Base-by-base conservation (phyloP, 2,888 invertebrate genomes). In the Sclerodermus sp. region DNA sequence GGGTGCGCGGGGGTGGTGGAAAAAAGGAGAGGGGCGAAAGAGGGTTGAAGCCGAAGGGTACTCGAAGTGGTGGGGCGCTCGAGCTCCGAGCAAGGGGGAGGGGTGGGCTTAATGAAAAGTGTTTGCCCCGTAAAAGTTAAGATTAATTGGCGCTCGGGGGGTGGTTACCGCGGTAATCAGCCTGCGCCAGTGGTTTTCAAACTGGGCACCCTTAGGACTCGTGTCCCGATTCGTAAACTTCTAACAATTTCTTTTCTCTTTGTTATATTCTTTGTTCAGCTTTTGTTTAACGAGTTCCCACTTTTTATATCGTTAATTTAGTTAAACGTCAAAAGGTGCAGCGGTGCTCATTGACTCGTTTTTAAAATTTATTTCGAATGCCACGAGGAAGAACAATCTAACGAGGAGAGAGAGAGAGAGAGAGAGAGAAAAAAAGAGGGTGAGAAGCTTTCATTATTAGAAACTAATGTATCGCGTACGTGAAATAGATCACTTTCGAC, bases 51-150 rank as follows among this genome's bases (percentile, higher is more conserved):
- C 12, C 34, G 34, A 46, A 23, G 49, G 36, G 36, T 42, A 37
- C 38, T 30, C 16, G 17, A 23, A 30, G 40, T 38, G 42, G 15
- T 32, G 41, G 29, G 12, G n/a, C 16, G 47, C 45, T 36, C 32
- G 55, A 46, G 46, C 45, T 42, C 30, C 18, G 17, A 16, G 17
- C 49, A 51, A 56, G 57, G 55, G 60, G 62, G 51, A 57, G 62
- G 53, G 67, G 64, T 66, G 70, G 68, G 74, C 73, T 75, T 75
- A 75, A 75, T 75, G 75, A 75, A 75, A 73, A 75, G 75, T 75
- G 75, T 75, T 75, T 75, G 75, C 73, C 71, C 74, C 75, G 75
- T 75, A 75, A 75, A 75, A 75, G 75, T 75, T 75, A 75, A 75
- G 75, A 75, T 75, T 75, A 75, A 75, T 75, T 75, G 74, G 70